A percentile compares a stretch with the other conserved stretches of the same genome.
Evolutionary conservation across 2,888 invertebrate species (phyloP).

Genomic region (Trissolcus japonicus): DNA sequence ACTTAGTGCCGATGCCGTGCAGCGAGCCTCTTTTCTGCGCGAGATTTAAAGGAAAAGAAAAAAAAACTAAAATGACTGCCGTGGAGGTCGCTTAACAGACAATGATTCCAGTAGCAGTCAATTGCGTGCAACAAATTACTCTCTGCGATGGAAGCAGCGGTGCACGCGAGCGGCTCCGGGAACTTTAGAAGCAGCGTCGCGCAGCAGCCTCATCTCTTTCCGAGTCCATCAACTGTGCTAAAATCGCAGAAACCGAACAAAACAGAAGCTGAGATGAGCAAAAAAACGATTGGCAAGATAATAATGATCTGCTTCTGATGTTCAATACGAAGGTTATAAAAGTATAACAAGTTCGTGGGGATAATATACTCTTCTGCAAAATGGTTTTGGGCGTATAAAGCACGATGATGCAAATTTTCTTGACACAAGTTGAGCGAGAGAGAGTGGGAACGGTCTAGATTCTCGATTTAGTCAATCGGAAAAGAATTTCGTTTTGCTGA

Average conservation of each 20-base stretch:
- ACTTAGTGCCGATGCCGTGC: constrained; percentile 57
- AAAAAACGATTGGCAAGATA: neutral
- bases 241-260: constrained; percentile 23
- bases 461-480: constrained; percentile 33
- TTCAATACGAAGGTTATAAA: neutral
- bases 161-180: constrained; percentile 56
- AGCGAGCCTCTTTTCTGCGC: constrained; percentile 38
- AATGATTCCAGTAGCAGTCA: constrained; percentile 74
- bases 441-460: constrained; percentile 4
- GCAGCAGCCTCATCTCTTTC: constrained; percentile 36
- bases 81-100: constrained; percentile 73
- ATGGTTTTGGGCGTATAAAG: too few relatives aligned
- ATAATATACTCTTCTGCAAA: neutral
- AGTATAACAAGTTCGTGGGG: neutral
- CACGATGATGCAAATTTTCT: neutral
- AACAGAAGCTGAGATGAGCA: constrained; percentile 7
- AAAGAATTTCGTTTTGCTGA: constrained; percentile 23
- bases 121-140: constrained; percentile 76
- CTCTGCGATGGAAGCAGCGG: constrained; percentile 65
- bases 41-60: constrained; percentile 68
- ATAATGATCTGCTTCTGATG: neutral
- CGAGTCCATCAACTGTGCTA: constrained; percentile 28
- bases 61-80: constrained; percentile 69
- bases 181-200: constrained; percentile 39
- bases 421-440: neutral